Base-by-base conservation (phyloP, 2,888 invertebrate genomes). In the Plagodis dolabraria region DNA sequence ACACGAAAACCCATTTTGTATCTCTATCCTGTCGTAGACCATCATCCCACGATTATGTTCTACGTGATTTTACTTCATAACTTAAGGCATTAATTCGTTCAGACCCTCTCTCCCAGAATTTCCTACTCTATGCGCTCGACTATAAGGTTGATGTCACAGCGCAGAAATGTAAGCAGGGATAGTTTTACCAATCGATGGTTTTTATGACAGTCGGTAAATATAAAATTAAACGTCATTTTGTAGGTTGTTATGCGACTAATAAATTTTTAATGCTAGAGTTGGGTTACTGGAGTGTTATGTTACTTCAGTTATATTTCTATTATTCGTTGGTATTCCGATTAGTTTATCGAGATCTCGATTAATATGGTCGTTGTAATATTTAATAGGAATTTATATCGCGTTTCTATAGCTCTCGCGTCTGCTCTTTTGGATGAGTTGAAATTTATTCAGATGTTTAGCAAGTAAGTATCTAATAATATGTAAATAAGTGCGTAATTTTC, bases 211-310 rank as follows among this genome's bases (percentile, higher is more conserved):
- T 49, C 52, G 35, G 60, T 60, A 60, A 56, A 60, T 56, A 60
- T 60, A 47, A 36, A 60, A 60, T 57, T 61, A 61, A 61, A 49
- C 53, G 47, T 53, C 53, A 61, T 61, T 61, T 61, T 61, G 60
- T 61, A 48, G 60, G 60, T 50, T 50, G 56, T 61, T 60, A 60
- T 56, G 53, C 36, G 52, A 45, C 46, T 56, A 61, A 61, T 61
- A 60, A 57, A 61, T 61, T 53, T 60, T 61, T 61, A 61, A 61
- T 61, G 49, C 49, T n/a, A 43, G 42, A 48, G 5, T 53, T 42
- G 46, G 60, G 53, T 57, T 55, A 50, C 48, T 46, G 34, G 36
- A 50, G 60, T 55, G 55, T 60, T 52, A 57, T 42, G 46, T 57
- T 56, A 56, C 60, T 46, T 12, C 53, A 49, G 43, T 40, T 40